Evolutionary conservation across 2,113 vertebrate genomes (phyloP), one percentile per base, ranked within the genome.

Genomic region (Dicentrarchus labrax): DNA sequence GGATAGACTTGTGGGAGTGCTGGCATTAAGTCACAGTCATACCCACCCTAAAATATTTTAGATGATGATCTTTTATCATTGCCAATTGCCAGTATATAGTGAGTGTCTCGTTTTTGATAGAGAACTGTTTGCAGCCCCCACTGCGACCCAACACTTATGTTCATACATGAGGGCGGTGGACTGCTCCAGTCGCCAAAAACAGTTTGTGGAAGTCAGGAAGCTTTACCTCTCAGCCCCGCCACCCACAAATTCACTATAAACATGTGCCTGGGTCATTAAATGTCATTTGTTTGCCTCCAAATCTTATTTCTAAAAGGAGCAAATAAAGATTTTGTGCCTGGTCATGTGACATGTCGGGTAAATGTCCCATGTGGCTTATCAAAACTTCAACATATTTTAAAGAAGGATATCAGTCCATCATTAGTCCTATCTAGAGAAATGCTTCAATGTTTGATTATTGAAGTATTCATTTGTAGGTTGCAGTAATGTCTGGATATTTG

Each of bases 221-320:
- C 88, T 60, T 88, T 51, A 61, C 15, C 24, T 74, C 62, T 80
- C 11, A 78, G 43, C 57, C 83, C 74, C 50, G 88, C 88, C 95
- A 94, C 90, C 87, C 95, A 94, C 86, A 79, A 73, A 88, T 86
- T 89, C 21, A 17, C 16, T 53, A n/a, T 57, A 76, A 78, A 73
- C 12, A 43, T 6, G 11, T n/a, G 22, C 6, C 6, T 24, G 4
- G 1, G 1, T 22, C 51, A 61, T 17, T 15, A 10, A 56, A 67
- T 36, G 3, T 2, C 1, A 13, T 12, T 48, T 48, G 19, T 39
- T 47, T 56, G 5, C 21, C 19, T 67, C n/a, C 12, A 38, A 11
- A 38, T 61, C 2, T 7, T 17, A 43, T 39, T 59, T 73, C 0
- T 45, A 4, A 53, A 11, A 6, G 1, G 45, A 60, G 48, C 2